A percentile compares a stretch with the other conserved stretches of the same genome.
These are phyloP conservation scores for Cylloceria caligata DNA, from an alignment of 2,888 invertebrate genomes.

Conservation along the genomic window DNA sequence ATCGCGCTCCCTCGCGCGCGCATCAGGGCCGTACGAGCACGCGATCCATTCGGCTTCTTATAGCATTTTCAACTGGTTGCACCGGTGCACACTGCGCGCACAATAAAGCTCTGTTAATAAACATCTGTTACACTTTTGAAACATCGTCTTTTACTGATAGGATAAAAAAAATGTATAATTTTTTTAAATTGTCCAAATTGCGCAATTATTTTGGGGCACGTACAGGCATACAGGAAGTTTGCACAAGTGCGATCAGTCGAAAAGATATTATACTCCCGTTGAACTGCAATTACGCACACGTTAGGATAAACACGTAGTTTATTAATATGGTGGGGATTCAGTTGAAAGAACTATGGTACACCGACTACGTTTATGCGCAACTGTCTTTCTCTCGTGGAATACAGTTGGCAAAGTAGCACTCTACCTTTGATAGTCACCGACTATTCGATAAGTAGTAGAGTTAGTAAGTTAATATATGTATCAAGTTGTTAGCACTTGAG, in stretches of 20 bases:
- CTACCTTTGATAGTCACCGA: no score
- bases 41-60: constrained; percentile 59
- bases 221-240: not conserved
- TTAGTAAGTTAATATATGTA: no score
- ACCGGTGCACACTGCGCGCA: not conserved
- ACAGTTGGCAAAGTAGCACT: no score
- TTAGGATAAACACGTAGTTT: no score
- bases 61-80: constrained; percentile 18
- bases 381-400: no score
- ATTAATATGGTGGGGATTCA: no score
- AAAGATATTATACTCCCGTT: constrained; percentile 7
- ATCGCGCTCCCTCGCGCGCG: constrained; percentile 49
- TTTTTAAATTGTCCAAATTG: not conserved
- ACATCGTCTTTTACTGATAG: not conserved
- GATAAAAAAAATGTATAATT: not conserved
- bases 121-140: not conserved
- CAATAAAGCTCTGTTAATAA: not conserved
- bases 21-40: constrained; percentile 66
- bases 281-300: not conserved
- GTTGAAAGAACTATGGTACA: no score
- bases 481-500: no score
- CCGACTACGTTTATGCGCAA: no score
- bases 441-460: no score
- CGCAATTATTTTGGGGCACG: not conserved
- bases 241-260: constrained; percentile 13